Percentiles rank a stretch among this genome's conserved stretches.
Evolutionary conservation across 2,797 vertebrate species (phyloP).

Genomic region (Balearica regulorum): DNA sequence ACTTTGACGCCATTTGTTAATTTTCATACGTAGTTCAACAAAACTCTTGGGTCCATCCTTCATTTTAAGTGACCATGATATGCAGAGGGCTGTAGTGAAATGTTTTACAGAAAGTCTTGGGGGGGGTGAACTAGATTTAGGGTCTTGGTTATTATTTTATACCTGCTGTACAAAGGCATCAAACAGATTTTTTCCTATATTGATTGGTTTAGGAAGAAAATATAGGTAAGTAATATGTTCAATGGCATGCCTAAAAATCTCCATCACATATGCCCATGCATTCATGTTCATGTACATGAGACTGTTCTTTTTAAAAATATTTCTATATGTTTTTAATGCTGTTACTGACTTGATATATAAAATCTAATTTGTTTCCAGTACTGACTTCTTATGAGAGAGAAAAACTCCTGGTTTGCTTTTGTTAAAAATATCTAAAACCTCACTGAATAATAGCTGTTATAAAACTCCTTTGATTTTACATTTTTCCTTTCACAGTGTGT

Average conservation of each 20-base stretch:
- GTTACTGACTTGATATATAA: background rate
- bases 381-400: background rate
- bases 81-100: background rate
- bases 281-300: background rate
- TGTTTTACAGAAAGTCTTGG: background rate
- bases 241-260: background rate
- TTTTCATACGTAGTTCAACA: background rate
- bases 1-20: background rate
- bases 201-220: background rate
- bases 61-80: background rate
- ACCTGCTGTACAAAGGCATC: background rate
- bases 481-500: conserved; percentile 63
- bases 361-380: conserved; percentile 27
- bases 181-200: background rate
- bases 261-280: fast-evolving
- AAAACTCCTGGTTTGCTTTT: conserved; percentile 39
- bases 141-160: background rate
- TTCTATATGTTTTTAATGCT: background rate
- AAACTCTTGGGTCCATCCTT: background rate
- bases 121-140: background rate
- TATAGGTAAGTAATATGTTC: background rate
- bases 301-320: background rate
- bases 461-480: conserved; percentile 66
- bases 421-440: conserved; percentile 48
- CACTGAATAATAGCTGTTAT: conserved; percentile 54